Conservation (phyloP, 2,888 invertebrate genomes). For the Agrypnus murinus region DNA sequence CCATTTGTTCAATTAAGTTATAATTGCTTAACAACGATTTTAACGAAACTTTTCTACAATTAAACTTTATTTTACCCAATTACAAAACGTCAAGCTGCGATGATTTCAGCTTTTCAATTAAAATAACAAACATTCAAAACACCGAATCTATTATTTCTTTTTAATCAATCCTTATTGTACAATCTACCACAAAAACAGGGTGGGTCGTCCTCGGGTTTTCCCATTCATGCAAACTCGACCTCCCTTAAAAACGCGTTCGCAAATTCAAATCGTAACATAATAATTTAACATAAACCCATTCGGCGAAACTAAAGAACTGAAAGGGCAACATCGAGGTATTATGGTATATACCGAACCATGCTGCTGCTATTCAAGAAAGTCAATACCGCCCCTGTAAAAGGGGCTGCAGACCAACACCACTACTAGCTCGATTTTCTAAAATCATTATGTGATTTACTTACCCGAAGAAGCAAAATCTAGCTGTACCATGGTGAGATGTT, state of each 20-base stretch:
- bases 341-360: too few species aligned
- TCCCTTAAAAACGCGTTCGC: neutral
- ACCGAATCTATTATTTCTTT: neutral
- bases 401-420: conserved; percentile 58
- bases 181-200: conserved; percentile 5
- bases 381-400: conserved; percentile 65
- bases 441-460: conserved; percentile 59
- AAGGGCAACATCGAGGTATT: conserved; percentile 9
- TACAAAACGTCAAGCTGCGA: neutral
- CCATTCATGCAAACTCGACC: neutral
- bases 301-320: conserved; percentile 1
- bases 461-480: conserved; percentile 66
- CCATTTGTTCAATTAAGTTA: too few species aligned
- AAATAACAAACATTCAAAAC: conserved; percentile 1
- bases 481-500: conserved; percentile 63
- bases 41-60: too few species aligned
- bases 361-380: conserved; percentile 59
- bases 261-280: neutral
- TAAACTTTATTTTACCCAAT: too few species aligned
- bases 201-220: conserved; percentile 25
- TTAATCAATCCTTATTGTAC: too few species aligned
- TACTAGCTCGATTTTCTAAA: conserved; percentile 48
- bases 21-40: too few species aligned
- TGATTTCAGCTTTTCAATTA: neutral
- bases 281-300: conserved; percentile 1